Evolutionary conservation across 2,113 vertebrate species (phyloP).

Genomic region (Lasiurus cinereus): DNA sequence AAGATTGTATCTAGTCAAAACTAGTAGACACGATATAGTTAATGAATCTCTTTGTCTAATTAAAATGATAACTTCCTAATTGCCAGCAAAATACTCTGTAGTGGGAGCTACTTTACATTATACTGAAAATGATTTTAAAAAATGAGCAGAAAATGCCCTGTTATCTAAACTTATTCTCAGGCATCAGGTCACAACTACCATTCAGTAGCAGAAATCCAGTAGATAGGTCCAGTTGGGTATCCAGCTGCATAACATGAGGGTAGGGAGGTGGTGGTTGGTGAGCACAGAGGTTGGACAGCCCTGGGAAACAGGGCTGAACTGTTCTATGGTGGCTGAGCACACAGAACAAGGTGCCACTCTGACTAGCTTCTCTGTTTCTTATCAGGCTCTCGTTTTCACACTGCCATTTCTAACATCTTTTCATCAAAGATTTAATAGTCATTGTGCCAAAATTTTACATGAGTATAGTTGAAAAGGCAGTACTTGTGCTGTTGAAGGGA

Average conservation of each 20-base stretch:
- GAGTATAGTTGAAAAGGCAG: not conserved
- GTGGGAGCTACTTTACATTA: not conserved
- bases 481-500: not conserved
- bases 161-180: slow-evolving; percentile 12
- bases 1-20: not conserved
- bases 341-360: not conserved
- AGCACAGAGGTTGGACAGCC: not conserved
- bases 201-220: not conserved
- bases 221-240: not conserved
- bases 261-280: not conserved
- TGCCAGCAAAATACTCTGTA: not conserved
- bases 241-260: not conserved
- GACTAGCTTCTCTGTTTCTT: not conserved
- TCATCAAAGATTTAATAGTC: not conserved
- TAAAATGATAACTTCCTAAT: slow-evolving; percentile 15
- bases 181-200: not conserved
- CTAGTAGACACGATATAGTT: not conserved
- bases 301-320: not conserved
- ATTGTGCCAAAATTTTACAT: not conserved
- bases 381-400: not conserved
- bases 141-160: not conserved
- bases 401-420: slow-evolving; percentile 12
- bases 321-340: not conserved
- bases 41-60: not conserved
- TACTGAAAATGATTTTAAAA: not conserved